Conservation (phyloP, 2,888 invertebrate species). For the Sinohyriopsis cumingii region DNA sequence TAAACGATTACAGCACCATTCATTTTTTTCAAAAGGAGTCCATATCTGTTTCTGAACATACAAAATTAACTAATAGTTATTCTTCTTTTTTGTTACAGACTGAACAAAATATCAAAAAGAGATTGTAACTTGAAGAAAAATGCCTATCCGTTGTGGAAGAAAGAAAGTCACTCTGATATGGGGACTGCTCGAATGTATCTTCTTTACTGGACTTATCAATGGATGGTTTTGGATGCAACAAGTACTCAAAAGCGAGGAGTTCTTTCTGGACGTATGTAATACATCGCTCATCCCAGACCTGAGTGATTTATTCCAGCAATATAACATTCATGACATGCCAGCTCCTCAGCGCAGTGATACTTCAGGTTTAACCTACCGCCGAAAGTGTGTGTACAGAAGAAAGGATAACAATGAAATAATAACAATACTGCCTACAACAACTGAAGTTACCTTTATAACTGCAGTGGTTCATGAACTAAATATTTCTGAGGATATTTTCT, state of each 20-base stretch:
- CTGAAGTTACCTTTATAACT: conserved; percentile 3
- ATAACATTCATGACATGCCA: no score
- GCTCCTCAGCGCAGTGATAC: no score
- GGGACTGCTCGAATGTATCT: conserved; percentile 55
- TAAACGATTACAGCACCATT: no score
- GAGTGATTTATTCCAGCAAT: no score
- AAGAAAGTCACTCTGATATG: conserved; percentile 46
- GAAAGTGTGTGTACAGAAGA: conserved; percentile 9
- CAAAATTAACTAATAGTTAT: no score
- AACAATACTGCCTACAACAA: not conserved
- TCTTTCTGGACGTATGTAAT: conserved; percentile 49
- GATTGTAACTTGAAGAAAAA: conserved; percentile 2
- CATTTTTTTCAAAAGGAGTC: no score
- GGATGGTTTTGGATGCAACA: conserved; percentile 58
- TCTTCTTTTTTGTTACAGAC: no score
- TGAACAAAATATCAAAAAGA: no score
- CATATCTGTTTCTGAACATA: no score
- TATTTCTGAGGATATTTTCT: conserved; percentile 12
- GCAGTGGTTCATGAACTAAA: not conserved
- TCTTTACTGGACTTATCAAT: conserved; percentile 57
- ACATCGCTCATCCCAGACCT: not conserved
- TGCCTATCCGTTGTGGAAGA: conserved; percentile 36
- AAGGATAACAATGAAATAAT: conserved; percentile 4
- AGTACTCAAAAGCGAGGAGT: conserved; percentile 47
- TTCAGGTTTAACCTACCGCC: no score